phyloP scores from a whole-genome alignment of 1,140 invertebrate species.

The Neomicropteryx cornuta region DNA sequence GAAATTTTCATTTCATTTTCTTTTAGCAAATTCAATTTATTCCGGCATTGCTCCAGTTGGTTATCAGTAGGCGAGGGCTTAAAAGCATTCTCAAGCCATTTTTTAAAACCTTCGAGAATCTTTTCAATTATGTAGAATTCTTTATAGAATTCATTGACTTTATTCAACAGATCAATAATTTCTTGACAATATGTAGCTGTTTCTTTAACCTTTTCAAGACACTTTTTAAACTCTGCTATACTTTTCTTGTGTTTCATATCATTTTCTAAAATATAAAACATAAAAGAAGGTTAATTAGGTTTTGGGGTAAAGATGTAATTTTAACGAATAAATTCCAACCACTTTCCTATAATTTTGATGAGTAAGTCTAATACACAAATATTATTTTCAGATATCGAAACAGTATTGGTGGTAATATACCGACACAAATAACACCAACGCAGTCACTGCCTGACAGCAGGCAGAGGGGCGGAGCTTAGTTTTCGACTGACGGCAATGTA shows the following conservation, averaged over 20 bases:
- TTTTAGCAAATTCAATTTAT: slow-evolving; percentile 24
- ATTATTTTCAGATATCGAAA: no score
- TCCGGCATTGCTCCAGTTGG: slow-evolving; percentile 29
- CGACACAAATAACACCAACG: no score
- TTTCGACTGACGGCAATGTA: no score
- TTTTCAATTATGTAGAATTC: slow-evolving; percentile 20
- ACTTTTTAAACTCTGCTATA: slow-evolving; percentile 22
- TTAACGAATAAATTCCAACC: no score
- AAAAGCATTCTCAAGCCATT: slow-evolving; percentile 25
- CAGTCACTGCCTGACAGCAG: no score
- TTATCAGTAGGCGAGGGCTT: slow-evolving; percentile 22
- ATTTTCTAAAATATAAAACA: slow-evolving; percentile 22
- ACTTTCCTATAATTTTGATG: no score
- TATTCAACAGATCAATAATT: slow-evolving; percentile 26
- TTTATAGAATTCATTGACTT: slow-evolving; percentile 25
- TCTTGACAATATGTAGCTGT: slow-evolving; percentile 23
- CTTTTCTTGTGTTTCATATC: slow-evolving; percentile 23
- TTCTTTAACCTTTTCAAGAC: slow-evolving; percentile 26
- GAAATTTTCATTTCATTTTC: slow-evolving; percentile 27
- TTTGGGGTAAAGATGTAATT: no score
- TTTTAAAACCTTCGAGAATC: slow-evolving; percentile 23
- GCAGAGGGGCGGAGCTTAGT: no score
- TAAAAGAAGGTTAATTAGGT: slow-evolving; percentile 6
- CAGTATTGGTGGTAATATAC: no score
- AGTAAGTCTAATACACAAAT: no score